A percentile compares a stretch with the other conserved stretches of the same genome.
Evolutionary conservation across 2,113 vertebrate species (phyloP).

Genomic region (Notechis scutatus): DNA sequence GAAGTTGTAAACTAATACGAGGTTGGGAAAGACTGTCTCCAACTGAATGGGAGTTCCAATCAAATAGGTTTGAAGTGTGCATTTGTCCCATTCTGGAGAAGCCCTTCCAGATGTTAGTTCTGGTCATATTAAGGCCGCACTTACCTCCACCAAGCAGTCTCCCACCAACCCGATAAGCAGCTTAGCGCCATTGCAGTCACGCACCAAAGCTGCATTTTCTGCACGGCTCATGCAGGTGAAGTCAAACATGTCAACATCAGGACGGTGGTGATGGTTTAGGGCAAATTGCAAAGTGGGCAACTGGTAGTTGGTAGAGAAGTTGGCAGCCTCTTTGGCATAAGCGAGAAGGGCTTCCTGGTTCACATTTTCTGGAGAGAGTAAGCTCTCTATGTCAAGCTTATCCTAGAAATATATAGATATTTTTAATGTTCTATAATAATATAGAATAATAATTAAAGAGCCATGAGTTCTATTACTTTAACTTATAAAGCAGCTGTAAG

Average conservation of each 20-base stretch:
- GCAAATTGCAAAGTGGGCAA: slow-evolving; percentile 79
- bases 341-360: slow-evolving; percentile 69
- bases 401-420: slow-evolving; percentile 62
- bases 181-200: slow-evolving; percentile 71
- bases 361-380: slow-evolving; percentile 75
- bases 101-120: not conserved
- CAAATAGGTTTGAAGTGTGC: not conserved
- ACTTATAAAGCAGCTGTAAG: not conserved
- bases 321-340: slow-evolving; percentile 78
- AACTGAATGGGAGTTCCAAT: not conserved
- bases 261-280: slow-evolving; percentile 60
- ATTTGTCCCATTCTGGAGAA: not conserved
- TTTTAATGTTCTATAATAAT: not conserved
- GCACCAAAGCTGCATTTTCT: slow-evolving; percentile 80
- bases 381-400: slow-evolving; percentile 67
- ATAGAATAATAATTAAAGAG: not conserved
- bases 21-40: not conserved
- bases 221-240: slow-evolving; percentile 88
- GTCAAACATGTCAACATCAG: slow-evolving; percentile 85
- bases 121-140: slow-evolving; percentile 3
- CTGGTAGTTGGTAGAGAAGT: slow-evolving; percentile 76
- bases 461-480: not conserved
- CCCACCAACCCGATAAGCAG: slow-evolving; percentile 82
- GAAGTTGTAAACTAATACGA: not conserved
- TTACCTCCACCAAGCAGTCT: slow-evolving; percentile 93